A percentile compares a stretch with the other conserved stretches of the same genome.
phyloP scores from a whole-genome alignment of 2,797 vertebrate genomes.

The Cynopterus sphinx region DNA sequence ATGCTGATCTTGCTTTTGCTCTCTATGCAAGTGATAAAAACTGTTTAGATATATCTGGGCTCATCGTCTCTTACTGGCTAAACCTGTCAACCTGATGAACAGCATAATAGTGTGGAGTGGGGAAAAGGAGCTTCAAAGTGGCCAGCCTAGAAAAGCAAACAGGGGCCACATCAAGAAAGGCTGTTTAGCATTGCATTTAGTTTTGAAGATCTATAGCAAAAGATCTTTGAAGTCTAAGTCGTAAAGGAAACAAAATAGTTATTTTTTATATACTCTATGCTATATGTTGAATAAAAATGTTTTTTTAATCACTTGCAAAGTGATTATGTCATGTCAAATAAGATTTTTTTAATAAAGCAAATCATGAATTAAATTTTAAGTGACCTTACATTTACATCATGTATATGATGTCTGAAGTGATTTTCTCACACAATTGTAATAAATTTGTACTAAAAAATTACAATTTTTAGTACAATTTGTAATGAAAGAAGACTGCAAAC shows the following conservation, averaged over 20 bases:
- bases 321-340: background rate
- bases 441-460: background rate
- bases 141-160: background rate
- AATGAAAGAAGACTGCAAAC: background rate
- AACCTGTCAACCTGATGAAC: background rate
- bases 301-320: background rate
- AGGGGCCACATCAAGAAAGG: background rate
- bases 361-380: slow-evolving; percentile 30
- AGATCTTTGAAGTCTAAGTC: background rate
- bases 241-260: background rate
- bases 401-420: background rate
- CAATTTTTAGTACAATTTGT: too few relatives aligned
- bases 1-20: background rate
- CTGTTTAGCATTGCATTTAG: background rate
- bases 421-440: slow-evolving; percentile 4
- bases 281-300: background rate
- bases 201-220: background rate
- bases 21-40: background rate
- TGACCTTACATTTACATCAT: background rate
- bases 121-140: background rate
- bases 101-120: background rate
- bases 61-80: background rate
- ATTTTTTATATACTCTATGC: background rate
- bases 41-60: background rate
- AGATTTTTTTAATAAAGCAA: background rate